Base-by-base conservation (phyloP, 2,888 invertebrate species). In the Melinaea menophilus region DNA sequence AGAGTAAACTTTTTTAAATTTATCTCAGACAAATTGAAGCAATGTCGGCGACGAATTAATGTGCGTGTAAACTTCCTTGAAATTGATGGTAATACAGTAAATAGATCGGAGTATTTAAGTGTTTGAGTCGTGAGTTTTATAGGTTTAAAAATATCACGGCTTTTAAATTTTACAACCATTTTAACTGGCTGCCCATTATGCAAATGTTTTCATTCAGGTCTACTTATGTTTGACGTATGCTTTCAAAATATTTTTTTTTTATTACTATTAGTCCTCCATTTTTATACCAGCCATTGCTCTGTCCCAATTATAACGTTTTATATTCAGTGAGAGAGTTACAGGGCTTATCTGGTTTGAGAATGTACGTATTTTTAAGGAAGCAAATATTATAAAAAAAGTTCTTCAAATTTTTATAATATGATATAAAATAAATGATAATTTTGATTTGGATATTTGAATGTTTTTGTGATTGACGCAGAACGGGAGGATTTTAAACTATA, bases 101-200 rank as follows among this genome's bases (percentile, higher is more conserved):
- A 71, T 72, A 66, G 66, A 66, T 62, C 72, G 63, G 67, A 69
- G 72, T 72, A 69, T 74, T 72, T 71, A 70, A 74, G 76, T 74
- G 68, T 70, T 66, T 64, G 73, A 75, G 73, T 77, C 73, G 78
- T 74, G 73, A 70, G 72, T 65, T 75, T 73, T 73, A 74, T 69
- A 54, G 69, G 70, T 69, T 73, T 78, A 76, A 79, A 79, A 77
- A 79, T 80, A 78, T 77, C 74, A 69, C 70, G 63, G 72, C 67
- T 70, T 73, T 69, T 69, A 61, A 63, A 56, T 73, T 75, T 76
- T 73, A 75, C 70, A 70, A 71, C 72, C 72, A 71, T 68, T 71
- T 74, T 74, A 68, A 75, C 67, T 68, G 66, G 64, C 64, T 66
- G 64, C 67, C 62, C 72, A 71, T 68, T 69, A 68, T 69, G 63